Evolutionary conservation across 2,797 vertebrate species (phyloP).

Genomic region (Sebastes oblongus): DNA sequence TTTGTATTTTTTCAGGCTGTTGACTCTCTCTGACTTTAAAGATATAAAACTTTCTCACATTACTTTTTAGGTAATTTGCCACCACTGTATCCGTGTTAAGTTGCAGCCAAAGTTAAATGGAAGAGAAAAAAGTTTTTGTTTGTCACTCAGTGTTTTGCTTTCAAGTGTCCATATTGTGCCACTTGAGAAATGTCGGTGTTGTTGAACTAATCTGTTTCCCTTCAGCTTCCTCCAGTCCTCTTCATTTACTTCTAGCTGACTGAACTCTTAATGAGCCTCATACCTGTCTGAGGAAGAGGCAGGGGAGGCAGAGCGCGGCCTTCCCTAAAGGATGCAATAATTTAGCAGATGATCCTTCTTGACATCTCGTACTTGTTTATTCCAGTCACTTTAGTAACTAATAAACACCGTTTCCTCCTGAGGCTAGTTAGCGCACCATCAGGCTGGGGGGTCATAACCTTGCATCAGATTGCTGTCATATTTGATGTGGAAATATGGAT

Average conservation of each 20-base stretch:
- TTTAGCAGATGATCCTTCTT: slow-evolving; percentile 26
- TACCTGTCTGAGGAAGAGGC: slow-evolving; percentile 29
- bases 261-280: slow-evolving; percentile 61
- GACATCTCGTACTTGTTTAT: slow-evolving; percentile 55
- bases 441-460: slow-evolving; percentile 1
- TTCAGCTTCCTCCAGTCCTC: slow-evolving; percentile 13
- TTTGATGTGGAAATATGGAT: background rate
- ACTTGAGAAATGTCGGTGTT: slow-evolving; percentile 33
- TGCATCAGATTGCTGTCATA: background rate
- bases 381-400: slow-evolving; percentile 31
- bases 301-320: background rate
- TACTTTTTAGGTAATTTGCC: background rate
- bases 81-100: background rate
- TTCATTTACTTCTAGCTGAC: slow-evolving; percentile 49
- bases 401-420: slow-evolving; percentile 46
- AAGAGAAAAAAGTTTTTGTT: background rate
- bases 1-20: too few relatives aligned
- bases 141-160: background rate
- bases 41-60: background rate
- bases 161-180: background rate
- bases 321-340: slow-evolving; percentile 34
- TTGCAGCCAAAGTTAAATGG: background rate
- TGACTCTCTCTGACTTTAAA: background rate
- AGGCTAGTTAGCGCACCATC: slow-evolving; percentile 35
- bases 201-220: slow-evolving; percentile 16